phyloP scores from a whole-genome alignment of 2,888 invertebrate genomes.

The Pristionchus japonicus region DNA sequence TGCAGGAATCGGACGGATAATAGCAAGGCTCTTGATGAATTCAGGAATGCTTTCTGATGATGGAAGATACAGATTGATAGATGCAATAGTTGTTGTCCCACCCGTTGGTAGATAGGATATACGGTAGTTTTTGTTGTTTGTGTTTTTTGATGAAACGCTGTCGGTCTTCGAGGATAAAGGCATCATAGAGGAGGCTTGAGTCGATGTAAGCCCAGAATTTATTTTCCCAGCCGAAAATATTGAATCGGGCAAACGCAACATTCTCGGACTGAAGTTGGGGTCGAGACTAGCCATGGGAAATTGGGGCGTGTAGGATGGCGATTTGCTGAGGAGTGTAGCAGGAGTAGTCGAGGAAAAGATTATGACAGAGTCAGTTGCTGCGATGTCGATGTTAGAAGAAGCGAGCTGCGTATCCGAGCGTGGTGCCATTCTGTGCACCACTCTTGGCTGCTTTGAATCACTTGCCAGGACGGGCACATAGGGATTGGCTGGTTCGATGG shows the following conservation, averaged over 20 bases:
- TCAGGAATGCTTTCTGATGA: neutral
- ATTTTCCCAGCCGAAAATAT: neutral
- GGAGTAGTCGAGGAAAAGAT: no score
- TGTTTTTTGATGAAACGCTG: neutral
- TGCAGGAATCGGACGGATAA: constrained; percentile 13
- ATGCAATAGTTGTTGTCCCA: neutral
- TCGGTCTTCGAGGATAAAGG: neutral
- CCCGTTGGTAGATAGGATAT: constrained; percentile 9
- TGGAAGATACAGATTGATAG: neutral
- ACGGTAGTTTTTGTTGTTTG: no score
- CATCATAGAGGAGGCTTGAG: no score
- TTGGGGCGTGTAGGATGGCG: neutral
- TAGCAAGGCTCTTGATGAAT: constrained; percentile 14
- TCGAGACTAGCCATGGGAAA: constrained; percentile 28
- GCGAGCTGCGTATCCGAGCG: neutral
- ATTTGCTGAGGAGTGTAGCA: no score
- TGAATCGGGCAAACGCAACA: neutral
- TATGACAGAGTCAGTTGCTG: no score
- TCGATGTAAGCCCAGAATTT: neutral
- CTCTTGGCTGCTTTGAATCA: neutral
- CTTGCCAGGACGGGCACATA: neutral
- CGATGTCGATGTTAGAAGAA: neutral
- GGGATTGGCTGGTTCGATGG: no score
- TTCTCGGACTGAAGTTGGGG: neutral
- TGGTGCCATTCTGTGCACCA: constrained; percentile 31